These are phyloP conservation scores for Linurgus olivaceus DNA, from an alignment of 2,797 vertebrate species.

Conservation along the genomic window DNA sequence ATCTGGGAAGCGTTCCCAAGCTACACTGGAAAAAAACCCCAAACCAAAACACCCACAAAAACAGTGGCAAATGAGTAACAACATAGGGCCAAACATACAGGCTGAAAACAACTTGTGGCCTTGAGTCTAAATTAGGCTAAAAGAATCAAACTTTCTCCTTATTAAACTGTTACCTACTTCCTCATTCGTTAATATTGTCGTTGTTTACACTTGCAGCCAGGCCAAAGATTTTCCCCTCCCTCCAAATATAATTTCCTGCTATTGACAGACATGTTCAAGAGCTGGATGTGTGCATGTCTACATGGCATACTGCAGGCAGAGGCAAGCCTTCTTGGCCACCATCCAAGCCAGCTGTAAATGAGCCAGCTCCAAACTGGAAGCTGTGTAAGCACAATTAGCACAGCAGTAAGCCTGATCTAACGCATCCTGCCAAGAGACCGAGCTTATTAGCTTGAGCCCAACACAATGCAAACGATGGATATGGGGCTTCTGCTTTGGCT, in stretches of 20 bases:
- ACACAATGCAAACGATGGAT: background rate
- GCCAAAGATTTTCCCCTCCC: constrained; percentile 37
- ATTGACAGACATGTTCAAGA: constrained; percentile 48
- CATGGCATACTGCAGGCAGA: constrained; percentile 45
- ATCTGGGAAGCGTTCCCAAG: background rate
- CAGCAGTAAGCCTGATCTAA: constrained; percentile 65
- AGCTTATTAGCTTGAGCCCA: constrained; percentile 41
- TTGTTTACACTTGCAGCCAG: constrained; percentile 17
- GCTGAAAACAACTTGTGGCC: background rate
- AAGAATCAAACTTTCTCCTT: constrained; percentile 1
- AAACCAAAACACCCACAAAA: background rate
- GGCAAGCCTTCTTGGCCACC: constrained; percentile 46
- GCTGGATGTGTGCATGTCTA: background rate
- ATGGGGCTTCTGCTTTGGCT: constrained; percentile 17
- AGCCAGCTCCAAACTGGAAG: constrained; percentile 69
- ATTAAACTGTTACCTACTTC: constrained; percentile 15
- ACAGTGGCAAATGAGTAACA: background rate
- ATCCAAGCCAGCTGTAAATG: constrained; percentile 63
- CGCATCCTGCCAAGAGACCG: constrained; percentile 45
- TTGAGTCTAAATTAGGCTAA: background rate
- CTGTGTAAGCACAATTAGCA: constrained; percentile 68
- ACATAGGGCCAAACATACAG: background rate
- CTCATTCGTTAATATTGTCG: constrained; percentile 1
- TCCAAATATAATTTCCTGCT: constrained; percentile 49
- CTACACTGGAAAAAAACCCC: background rate